These are phyloP conservation scores for Mactra quadrangularis DNA, from an alignment of 1,140 invertebrate genomes.

Conservation along the genomic window DNA sequence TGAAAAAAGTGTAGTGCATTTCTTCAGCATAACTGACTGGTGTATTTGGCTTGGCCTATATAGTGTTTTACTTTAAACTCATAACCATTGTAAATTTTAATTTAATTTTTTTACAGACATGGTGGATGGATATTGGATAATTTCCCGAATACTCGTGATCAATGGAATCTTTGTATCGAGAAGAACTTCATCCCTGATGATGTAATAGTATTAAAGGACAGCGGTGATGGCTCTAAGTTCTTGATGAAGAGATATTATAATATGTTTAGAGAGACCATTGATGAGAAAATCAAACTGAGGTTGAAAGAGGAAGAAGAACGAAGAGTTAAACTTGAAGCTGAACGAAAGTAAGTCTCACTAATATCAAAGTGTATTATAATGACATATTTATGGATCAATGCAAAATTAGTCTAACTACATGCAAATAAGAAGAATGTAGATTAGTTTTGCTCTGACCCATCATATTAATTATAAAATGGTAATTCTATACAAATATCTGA, in stretches of 20 bases:
- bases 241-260: constrained; percentile 76
- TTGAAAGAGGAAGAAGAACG: constrained; percentile 69
- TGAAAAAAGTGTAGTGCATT: too few relatives aligned
- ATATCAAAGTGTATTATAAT: too few relatives aligned
- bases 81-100: too few relatives aligned
- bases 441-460: too few relatives aligned
- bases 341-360: constrained; percentile 70
- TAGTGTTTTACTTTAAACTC: too few relatives aligned
- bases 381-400: too few relatives aligned
- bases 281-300: constrained; percentile 71
- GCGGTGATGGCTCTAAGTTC: constrained; percentile 70
- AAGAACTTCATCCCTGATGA: constrained; percentile 81
- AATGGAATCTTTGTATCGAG: constrained; percentile 81
- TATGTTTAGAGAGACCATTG: constrained; percentile 75
- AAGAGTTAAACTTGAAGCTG: constrained; percentile 70
- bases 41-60: too few relatives aligned
- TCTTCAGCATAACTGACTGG: too few relatives aligned
- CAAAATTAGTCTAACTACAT: too few relatives aligned
- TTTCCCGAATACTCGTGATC: constrained; percentile 82
- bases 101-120: constrained; percentile 68
- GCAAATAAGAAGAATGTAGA: too few relatives aligned
- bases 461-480: too few relatives aligned
- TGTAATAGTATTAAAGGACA: constrained; percentile 78
- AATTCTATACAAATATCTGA: too few relatives aligned
- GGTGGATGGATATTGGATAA: constrained; percentile 84